These are phyloP conservation scores for Petrolisthes manimaculis DNA, from an alignment of 2,888 invertebrate species.

Conservation along the genomic window DNA sequence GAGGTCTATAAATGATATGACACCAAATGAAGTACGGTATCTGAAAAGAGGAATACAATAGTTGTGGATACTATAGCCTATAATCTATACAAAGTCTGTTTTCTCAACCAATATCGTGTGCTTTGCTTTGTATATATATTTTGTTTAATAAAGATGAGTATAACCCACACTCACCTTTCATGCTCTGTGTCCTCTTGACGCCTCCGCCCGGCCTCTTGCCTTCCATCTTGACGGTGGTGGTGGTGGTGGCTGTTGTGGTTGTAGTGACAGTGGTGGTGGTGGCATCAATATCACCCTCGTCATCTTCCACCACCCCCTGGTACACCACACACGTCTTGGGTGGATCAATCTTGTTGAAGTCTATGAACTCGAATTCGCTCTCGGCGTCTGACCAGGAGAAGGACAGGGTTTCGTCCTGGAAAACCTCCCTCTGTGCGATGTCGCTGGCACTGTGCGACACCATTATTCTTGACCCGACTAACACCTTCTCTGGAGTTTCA, in stretches of 20 bases:
- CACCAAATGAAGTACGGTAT: no score
- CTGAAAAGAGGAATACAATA: no score
- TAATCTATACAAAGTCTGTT: no score
- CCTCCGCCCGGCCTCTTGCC: conserved; percentile 23
- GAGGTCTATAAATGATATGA: not conserved
- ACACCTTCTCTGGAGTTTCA: conserved; percentile 8
- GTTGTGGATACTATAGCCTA: no score
- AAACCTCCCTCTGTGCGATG: not conserved
- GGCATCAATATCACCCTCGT: not conserved
- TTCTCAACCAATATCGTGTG: no score
- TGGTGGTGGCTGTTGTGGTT: conserved; percentile 22
- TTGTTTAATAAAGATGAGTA: no score
- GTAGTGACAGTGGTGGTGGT: not conserved
- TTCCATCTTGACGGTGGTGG: not conserved
- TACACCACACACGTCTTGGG: conserved; percentile 58
- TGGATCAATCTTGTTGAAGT: conserved; percentile 51
- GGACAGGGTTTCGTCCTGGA: conserved; percentile 30
- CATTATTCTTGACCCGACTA: not conserved
- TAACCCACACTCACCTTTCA: conserved; percentile 51
- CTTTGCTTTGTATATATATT: no score
- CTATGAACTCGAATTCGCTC: conserved; percentile 58
- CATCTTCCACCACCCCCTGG: conserved; percentile 25
- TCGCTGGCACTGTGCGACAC: not conserved
- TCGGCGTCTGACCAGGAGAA: conserved; percentile 61
- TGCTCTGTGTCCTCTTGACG: conserved; percentile 56